Conservation (phyloP, 2,888 invertebrate genomes). For the Hirtodrosophila confusa region DNA sequence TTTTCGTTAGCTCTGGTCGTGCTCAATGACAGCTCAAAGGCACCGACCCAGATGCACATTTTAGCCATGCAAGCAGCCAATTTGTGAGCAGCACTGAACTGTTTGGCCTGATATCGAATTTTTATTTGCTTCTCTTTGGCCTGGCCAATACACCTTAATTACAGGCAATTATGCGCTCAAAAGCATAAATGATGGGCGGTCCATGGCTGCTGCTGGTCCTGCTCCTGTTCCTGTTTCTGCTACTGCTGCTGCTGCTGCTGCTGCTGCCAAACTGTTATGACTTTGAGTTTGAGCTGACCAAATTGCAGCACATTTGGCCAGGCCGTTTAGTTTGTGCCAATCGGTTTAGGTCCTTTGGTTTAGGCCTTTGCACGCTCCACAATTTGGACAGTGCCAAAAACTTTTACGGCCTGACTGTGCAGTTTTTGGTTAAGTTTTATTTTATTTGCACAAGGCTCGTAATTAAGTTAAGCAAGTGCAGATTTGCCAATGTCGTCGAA, state of each 20-base stretch:
- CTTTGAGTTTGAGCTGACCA: constrained; percentile 63
- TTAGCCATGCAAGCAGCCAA: constrained; percentile 42
- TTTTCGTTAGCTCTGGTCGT: constrained; percentile 52
- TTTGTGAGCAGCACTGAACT: constrained; percentile 40
- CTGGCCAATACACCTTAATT: constrained; percentile 73
- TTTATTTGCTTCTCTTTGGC: constrained; percentile 58
- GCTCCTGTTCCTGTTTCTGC: constrained; percentile 6
- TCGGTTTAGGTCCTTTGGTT: constrained; percentile 40
- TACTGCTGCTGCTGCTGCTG: constrained; percentile 1
- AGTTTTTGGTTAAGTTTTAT: constrained; percentile 62
- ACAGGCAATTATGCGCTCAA: constrained; percentile 78
- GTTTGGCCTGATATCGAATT: constrained; percentile 58
- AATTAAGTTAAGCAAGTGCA: constrained; percentile 78
- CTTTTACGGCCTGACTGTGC: constrained; percentile 58
- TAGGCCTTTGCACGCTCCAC: constrained; percentile 11
- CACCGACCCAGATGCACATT: constrained; percentile 53
- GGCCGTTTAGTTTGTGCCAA: constrained; percentile 42
- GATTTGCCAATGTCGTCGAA: constrained; percentile 60
- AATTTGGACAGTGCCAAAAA: constrained; percentile 45
- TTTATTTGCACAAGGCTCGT: constrained; percentile 63
- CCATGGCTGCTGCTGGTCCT: constrained; percentile 10
- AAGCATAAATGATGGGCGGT: constrained; percentile 71
- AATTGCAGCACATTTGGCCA: constrained; percentile 60
- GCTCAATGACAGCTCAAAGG: constrained; percentile 73
- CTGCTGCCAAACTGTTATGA: constrained; percentile 67